These are phyloP conservation scores for Bemisia tabaci DNA, from an alignment of 1,140 invertebrate species.

Conservation along the genomic window DNA sequence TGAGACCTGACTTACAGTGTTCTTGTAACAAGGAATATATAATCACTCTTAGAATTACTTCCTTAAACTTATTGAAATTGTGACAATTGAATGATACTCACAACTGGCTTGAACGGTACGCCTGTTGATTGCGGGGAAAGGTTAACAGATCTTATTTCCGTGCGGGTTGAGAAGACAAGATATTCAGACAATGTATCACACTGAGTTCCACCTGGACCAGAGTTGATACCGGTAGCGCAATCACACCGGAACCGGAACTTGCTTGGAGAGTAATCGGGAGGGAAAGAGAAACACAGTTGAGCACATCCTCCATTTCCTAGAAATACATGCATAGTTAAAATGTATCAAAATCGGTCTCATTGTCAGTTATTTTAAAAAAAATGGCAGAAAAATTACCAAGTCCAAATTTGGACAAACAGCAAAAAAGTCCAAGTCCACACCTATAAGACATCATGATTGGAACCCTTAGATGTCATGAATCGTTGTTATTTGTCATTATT, in stretches of 20 bases:
- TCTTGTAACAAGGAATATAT: too few species aligned
- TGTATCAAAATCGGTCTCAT: too few species aligned
- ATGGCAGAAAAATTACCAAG: not conserved
- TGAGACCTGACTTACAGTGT: too few species aligned
- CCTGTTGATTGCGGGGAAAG: slow-evolving; percentile 66
- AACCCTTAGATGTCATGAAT: too few species aligned
- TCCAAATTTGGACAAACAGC: too few species aligned
- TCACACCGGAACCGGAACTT: slow-evolving; percentile 61
- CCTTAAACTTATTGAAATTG: too few species aligned
- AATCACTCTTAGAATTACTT: too few species aligned
- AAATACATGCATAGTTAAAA: slow-evolving; percentile 1
- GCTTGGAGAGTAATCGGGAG: slow-evolving; percentile 36
- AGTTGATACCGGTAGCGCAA: slow-evolving; percentile 70
- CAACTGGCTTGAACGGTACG: slow-evolving; percentile 68
- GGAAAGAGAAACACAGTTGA: slow-evolving; percentile 90
- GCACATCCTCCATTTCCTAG: slow-evolving; percentile 69
- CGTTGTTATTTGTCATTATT: too few species aligned
- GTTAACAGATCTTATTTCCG: slow-evolving; percentile 75
- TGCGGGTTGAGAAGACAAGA: slow-evolving; percentile 78
- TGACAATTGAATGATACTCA: slow-evolving; percentile 24
- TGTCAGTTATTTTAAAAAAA: not conserved
- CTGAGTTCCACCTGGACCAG: slow-evolving; percentile 40
- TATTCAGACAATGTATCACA: slow-evolving; percentile 78
- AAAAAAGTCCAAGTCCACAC: too few species aligned
- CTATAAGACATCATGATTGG: too few species aligned